These are phyloP conservation scores for Dromiciops gliroides DNA, from an alignment of 2,113 vertebrate genomes.

Conservation along the genomic window DNA sequence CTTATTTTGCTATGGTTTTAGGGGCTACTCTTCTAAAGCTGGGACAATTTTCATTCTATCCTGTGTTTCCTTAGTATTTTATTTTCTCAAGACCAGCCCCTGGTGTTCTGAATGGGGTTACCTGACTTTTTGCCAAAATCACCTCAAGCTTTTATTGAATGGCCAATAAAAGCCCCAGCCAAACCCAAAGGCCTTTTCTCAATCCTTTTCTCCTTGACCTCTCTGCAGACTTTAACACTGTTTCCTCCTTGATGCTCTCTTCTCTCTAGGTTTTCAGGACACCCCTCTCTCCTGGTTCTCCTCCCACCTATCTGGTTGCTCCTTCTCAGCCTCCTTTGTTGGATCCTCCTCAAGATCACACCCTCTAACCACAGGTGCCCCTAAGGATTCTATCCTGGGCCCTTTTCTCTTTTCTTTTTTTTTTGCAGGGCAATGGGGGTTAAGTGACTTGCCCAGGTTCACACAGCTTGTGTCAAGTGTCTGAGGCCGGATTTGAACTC, in stretches of 20 bases:
- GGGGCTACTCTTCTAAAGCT: too few species aligned
- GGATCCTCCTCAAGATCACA: neutral
- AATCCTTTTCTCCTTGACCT: neutral
- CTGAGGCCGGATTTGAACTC: too few species aligned
- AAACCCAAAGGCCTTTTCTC: neutral
- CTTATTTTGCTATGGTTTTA: too few species aligned
- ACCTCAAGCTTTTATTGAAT: neutral
- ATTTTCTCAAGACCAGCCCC: neutral
- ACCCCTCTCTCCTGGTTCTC: neutral
- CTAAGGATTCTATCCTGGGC: neutral
- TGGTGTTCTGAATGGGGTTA: neutral
- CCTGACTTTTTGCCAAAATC: neutral
- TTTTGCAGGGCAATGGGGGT: too few species aligned
- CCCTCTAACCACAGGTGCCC: neutral
- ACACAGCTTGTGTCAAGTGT: too few species aligned
- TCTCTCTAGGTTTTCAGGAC: neutral
- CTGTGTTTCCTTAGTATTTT: neutral
- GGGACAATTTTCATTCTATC: too few species aligned
- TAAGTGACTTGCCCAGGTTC: too few species aligned
- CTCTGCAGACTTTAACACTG: neutral
- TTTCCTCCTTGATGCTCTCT: neutral
- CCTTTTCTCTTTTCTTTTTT: neutral
- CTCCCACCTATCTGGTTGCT: neutral
- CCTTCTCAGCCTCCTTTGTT: neutral
- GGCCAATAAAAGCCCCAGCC: neutral